Conservation (phyloP, 2,797 vertebrate genomes). For the Anguilla megastoma region DNA sequence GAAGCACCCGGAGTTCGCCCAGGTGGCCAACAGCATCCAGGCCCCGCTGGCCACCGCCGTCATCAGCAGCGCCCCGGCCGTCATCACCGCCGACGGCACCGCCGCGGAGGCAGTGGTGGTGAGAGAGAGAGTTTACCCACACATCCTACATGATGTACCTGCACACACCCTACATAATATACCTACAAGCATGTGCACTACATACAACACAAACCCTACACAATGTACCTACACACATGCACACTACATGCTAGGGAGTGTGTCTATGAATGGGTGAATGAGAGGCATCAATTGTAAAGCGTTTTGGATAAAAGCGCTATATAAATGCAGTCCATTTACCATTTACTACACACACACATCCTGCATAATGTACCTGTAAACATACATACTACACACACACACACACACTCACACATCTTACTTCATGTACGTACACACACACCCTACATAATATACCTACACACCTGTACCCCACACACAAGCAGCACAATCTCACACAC, state of each 20-base stretch:
- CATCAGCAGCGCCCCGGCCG: slow-evolving; percentile 84
- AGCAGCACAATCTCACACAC: neutral
- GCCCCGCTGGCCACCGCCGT: slow-evolving; percentile 80
- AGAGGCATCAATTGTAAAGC: too few species aligned
- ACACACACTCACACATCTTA: neutral
- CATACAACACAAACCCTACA: neutral
- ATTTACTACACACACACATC: too few species aligned
- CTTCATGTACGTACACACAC: neutral
- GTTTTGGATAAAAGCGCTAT: too few species aligned
- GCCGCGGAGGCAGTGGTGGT: slow-evolving; percentile 92
- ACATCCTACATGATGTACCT: neutral
- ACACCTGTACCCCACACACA: neutral
- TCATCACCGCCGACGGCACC: slow-evolving; percentile 81
- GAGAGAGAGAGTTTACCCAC: slow-evolving; percentile 50
- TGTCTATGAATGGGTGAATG: too few species aligned
- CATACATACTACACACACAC: neutral
- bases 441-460: neutral
- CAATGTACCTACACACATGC: neutral
- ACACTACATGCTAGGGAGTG: neutral
- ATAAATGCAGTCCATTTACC: too few species aligned
- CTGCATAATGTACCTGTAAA: too few species aligned
- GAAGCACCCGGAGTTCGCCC: slow-evolving; percentile 91
- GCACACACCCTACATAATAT: neutral
- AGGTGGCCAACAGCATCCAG: slow-evolving; percentile 81
- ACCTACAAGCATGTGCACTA: neutral